These are phyloP conservation scores for Entomobrya proxima DNA, from an alignment of 2,888 invertebrate genomes.

Conservation along the genomic window DNA sequence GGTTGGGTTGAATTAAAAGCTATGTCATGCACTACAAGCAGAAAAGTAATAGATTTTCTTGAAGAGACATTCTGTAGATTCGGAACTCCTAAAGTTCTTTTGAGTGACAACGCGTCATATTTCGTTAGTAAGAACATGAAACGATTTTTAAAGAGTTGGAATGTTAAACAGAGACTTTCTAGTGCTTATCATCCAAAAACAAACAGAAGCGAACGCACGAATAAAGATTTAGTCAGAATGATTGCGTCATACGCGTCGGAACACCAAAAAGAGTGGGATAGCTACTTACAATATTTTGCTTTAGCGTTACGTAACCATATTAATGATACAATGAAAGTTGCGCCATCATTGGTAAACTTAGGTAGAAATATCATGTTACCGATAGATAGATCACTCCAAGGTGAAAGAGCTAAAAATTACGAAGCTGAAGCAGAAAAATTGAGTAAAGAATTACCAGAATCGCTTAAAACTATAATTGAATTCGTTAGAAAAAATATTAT, in stretches of 20 bases:
- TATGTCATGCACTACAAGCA: conserved; percentile 54
- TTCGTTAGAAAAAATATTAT: conserved; percentile 36
- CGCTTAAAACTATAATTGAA: conserved; percentile 16
- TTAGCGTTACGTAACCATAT: conserved; percentile 2
- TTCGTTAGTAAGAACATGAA: conserved; percentile 53
- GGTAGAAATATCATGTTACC: conserved; percentile 39
- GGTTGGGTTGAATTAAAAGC: conserved; percentile 69
- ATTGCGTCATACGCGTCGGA: background rate
- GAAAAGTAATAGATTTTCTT: conserved; percentile 54
- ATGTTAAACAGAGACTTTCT: conserved; percentile 43
- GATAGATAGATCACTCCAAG: conserved; percentile 32
- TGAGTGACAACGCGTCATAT: conserved; percentile 61
- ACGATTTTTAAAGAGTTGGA: conserved; percentile 41
- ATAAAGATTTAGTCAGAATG: conserved; percentile 28
- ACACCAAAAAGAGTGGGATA: conserved; percentile 8
- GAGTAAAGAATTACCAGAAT: background rate
- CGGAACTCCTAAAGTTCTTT: conserved; percentile 49
- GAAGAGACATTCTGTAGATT: conserved; percentile 67
- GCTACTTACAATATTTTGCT: background rate
- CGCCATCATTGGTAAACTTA: conserved; percentile 26
- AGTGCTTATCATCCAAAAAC: conserved; percentile 4
- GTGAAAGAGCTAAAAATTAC: background rate
- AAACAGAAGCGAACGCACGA: conserved; percentile 17
- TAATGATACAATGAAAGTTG: conserved; percentile 26
- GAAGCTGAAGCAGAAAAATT: background rate